phyloP scores from a whole-genome alignment of 2,113 vertebrate species.

The Garra rufa region DNA sequence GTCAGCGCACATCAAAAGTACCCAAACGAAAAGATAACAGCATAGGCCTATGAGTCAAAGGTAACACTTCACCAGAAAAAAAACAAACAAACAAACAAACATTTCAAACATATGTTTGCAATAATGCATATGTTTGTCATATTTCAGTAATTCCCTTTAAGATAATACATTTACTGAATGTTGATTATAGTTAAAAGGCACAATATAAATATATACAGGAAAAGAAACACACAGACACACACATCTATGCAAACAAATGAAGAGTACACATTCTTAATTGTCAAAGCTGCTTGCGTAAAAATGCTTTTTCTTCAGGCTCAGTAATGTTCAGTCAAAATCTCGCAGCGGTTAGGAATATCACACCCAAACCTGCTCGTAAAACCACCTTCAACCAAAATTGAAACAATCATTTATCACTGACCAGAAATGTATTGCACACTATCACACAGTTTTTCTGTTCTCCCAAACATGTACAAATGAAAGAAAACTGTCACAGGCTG shows the following conservation, averaged over 20 bases:
- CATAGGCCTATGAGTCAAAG: slow-evolving; percentile 22
- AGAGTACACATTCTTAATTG: slow-evolving; percentile 75
- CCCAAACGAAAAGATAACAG: slow-evolving; percentile 41
- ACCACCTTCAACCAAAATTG: not conserved
- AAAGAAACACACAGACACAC: slow-evolving; percentile 61
- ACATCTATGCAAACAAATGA: slow-evolving; percentile 52
- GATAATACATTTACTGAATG: slow-evolving; percentile 62
- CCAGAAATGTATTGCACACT: slow-evolving; percentile 71
- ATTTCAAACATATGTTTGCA: slow-evolving; percentile 51
- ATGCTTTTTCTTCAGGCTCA: slow-evolving; percentile 70
- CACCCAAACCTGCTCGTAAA: slow-evolving; percentile 25
- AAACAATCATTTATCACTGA: slow-evolving; percentile 48
- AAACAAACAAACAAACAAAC: no score
- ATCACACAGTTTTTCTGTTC: slow-evolving; percentile 45
- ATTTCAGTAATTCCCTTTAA: slow-evolving; percentile 69
- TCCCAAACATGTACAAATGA: not conserved
- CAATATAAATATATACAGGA: slow-evolving; percentile 73
- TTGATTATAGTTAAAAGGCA: slow-evolving; percentile 73
- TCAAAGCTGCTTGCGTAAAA: slow-evolving; percentile 71
- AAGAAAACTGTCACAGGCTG: slow-evolving; percentile 11
- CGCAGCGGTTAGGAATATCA: slow-evolving; percentile 36
- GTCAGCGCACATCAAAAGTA: not conserved
- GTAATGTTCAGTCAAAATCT: slow-evolving; percentile 70
- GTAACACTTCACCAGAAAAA: slow-evolving; percentile 67
- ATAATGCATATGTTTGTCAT: slow-evolving; percentile 53